These are phyloP conservation scores for Euwallacea fornicatus DNA, from an alignment of 1,140 invertebrate species.

Conservation along the genomic window DNA sequence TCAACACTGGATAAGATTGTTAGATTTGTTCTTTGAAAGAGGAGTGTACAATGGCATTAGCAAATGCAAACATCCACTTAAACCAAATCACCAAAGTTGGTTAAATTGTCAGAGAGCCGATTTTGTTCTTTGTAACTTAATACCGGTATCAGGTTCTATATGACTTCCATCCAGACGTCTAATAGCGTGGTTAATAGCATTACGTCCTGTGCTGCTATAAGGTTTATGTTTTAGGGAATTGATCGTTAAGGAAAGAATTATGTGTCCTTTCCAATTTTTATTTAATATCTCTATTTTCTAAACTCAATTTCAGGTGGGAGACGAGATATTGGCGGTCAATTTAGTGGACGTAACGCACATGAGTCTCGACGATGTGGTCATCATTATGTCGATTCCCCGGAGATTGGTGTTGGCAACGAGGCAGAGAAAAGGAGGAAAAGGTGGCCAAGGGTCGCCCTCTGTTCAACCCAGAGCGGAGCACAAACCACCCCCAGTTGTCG, in stretches of 20 bases:
- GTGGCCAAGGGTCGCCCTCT: slow-evolving; percentile 66
- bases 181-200: slow-evolving; percentile 8
- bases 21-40: neutral
- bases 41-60: slow-evolving; percentile 14
- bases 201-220: neutral
- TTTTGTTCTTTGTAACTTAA: slow-evolving; percentile 30
- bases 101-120: slow-evolving; percentile 12
- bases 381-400: slow-evolving; percentile 98
- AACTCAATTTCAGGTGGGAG: slow-evolving; percentile 73
- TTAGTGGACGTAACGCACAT: slow-evolving; percentile 95
- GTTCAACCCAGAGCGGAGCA: slow-evolving; percentile 72
- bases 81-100: slow-evolving; percentile 4
- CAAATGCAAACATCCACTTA: slow-evolving; percentile 18
- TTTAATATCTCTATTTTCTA: neutral
- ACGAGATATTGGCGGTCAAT: slow-evolving; percentile 98
- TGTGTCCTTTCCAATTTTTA: neutral
- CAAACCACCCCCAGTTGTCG: slow-evolving; percentile 89
- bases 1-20: too few relatives aligned
- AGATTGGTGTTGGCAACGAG: slow-evolving; percentile 91
- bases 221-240: neutral
- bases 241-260: slow-evolving; percentile 2
- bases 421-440: slow-evolving; percentile 69
- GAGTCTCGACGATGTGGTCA: slow-evolving; percentile 98
- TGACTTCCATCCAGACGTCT: slow-evolving; percentile 16
- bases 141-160: slow-evolving; percentile 17